phyloP scores from a whole-genome alignment of 2,797 vertebrate genomes.

The Pogoniulus pusillus region DNA sequence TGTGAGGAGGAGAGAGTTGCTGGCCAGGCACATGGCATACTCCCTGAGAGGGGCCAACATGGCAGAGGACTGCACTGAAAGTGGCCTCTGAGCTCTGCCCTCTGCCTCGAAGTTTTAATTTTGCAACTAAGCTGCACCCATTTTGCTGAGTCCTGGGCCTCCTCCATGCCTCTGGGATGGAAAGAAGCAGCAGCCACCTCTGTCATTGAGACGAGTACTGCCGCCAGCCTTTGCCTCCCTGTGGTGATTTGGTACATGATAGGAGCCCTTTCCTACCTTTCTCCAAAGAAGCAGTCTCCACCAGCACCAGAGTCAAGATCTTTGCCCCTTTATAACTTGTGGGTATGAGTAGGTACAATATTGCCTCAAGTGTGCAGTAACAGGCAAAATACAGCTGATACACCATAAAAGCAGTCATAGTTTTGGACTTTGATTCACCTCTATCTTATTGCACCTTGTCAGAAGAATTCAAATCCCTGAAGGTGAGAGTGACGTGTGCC shows the following conservation, averaged over 20 bases:
- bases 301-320: background rate
- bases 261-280: background rate
- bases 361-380: background rate
- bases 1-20: background rate
- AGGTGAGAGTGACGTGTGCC: background rate
- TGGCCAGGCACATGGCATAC: accelerated
- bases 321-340: background rate
- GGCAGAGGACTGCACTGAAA: background rate
- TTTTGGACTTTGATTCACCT: background rate
- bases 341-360: background rate
- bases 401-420: background rate
- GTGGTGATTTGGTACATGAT: background rate
- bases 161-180: background rate
- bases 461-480: background rate
- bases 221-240: background rate
- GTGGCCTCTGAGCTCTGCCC: background rate
- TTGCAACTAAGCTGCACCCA: background rate
- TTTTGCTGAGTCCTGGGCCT: background rate
- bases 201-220: background rate
- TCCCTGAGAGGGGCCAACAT: accelerated
- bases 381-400: background rate
- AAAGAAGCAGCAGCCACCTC: background rate
- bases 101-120: background rate
- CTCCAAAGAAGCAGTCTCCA: background rate
- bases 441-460: background rate